Percentiles rank a stretch among this genome's conserved stretches.
Evolutionary conservation across 1,140 invertebrate species (phyloP).

Genomic region (Papilio helenus): DNA sequence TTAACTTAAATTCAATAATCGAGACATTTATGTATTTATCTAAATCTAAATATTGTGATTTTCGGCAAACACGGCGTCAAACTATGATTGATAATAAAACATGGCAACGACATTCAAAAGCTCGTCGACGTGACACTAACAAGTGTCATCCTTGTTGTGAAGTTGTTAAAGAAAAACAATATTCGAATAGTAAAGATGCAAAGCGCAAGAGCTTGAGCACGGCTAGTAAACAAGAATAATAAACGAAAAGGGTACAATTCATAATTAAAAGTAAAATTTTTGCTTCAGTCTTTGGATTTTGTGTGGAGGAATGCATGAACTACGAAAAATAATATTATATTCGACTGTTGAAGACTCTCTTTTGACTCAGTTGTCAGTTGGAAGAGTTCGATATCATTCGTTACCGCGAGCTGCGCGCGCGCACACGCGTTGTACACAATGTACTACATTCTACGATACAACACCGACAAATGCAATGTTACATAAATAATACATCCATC

Average conservation of each 20-base stretch:
- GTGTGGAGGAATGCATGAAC: slow-evolving; percentile 61
- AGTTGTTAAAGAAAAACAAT: not conserved
- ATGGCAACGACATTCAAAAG: not conserved
- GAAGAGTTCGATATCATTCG: too few species aligned
- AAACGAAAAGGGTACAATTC: too few species aligned
- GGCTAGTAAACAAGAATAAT: slow-evolving; percentile 30
- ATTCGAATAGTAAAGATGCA: not conserved
- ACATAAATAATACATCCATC: too few species aligned
- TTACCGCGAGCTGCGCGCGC: too few species aligned
- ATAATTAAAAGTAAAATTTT: slow-evolving; percentile 46
- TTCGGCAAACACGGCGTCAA: not conserved
- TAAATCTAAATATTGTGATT: not conserved
- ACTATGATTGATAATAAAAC: not conserved
- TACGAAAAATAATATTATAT: slow-evolving; percentile 41
- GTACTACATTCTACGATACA: too few species aligned
- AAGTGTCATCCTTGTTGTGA: not conserved
- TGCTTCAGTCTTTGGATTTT: slow-evolving; percentile 71
- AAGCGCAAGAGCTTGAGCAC: slow-evolving; percentile 30
- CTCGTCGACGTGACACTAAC: not conserved
- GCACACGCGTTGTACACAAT: too few species aligned
- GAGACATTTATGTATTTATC: not conserved
- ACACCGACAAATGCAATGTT: too few species aligned
- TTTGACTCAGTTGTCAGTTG: not conserved
- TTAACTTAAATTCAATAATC: not conserved
- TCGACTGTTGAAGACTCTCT: slow-evolving; percentile 46